Conservation (phyloP, 2,888 invertebrate species). For the Bombyx huttoni region DNA sequence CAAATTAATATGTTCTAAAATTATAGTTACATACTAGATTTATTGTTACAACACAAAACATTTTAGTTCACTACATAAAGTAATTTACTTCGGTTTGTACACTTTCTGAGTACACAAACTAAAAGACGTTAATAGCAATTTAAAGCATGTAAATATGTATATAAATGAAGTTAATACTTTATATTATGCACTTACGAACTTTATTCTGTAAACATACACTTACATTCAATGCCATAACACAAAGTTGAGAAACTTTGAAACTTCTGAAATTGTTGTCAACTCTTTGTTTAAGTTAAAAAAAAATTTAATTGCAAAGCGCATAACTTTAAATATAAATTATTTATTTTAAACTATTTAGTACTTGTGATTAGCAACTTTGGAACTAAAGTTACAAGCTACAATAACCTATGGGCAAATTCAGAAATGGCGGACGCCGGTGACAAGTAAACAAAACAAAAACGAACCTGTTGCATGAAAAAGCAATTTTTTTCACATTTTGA, state of each 20-base stretch:
- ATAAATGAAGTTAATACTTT: too few relatives aligned
- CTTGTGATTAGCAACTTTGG: not conserved
- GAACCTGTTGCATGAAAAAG: constrained; percentile 72
- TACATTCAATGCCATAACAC: not conserved
- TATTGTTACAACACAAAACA: too few relatives aligned
- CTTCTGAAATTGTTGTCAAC: not conserved
- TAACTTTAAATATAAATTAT: not conserved
- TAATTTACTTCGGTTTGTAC: too few relatives aligned
- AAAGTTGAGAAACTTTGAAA: not conserved
- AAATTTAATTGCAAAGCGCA: too few relatives aligned
- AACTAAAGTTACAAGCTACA: constrained; percentile 5
- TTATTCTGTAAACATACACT: not conserved
- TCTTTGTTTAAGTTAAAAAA: not conserved
- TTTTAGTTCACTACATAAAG: too few relatives aligned
- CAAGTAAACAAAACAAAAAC: constrained; percentile 74
- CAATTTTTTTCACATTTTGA: constrained; percentile 35
- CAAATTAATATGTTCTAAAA: too few relatives aligned
- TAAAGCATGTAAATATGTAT: too few relatives aligned
- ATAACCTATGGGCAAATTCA: constrained; percentile 63
- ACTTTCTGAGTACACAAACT: too few relatives aligned
- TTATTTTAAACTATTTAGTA: not conserved
- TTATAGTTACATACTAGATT: too few relatives aligned
- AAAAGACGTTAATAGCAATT: too few relatives aligned
- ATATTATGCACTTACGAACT: too few relatives aligned
- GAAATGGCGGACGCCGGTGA: constrained; percentile 75